Conservation (phyloP, 2,797 vertebrate species). For the Poecilia wingei region DNA sequence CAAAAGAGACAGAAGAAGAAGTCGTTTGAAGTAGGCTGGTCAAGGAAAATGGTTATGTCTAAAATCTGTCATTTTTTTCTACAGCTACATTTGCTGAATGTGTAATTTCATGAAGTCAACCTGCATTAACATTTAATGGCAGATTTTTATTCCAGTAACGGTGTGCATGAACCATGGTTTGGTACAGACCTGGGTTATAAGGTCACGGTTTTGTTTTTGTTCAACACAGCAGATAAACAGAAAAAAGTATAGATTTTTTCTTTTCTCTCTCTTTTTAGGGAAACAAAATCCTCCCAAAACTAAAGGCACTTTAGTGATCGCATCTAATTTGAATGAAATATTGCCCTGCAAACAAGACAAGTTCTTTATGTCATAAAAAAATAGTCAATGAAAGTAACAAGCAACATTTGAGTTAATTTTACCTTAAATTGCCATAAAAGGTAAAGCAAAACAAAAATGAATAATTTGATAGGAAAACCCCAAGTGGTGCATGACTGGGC, state of each 20-base stretch:
- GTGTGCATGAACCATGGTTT: background rate
- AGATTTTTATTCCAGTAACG: background rate
- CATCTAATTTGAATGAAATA: background rate
- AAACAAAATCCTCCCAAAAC: background rate
- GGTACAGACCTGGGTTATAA: background rate
- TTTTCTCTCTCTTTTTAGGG: background rate
- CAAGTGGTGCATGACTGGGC: background rate
- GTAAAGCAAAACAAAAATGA: background rate
- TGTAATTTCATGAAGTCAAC: background rate
- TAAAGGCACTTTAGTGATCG: background rate
- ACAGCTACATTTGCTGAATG: background rate
- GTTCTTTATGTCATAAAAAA: background rate
- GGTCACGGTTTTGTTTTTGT: background rate
- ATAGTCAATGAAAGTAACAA: background rate
- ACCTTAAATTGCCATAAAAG: background rate
- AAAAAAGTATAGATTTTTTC: background rate
- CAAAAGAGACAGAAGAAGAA: constrained; percentile 18
- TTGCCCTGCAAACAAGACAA: background rate
- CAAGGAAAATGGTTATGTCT: background rate
- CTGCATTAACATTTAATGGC: background rate
- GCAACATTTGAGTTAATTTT: background rate
- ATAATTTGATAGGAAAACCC: background rate
- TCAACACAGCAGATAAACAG: background rate
- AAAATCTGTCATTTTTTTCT: background rate
- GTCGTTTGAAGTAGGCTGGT: background rate